Base-by-base conservation (phyloP, 2,797 vertebrate genomes). In the Eutrigla gurnardus region DNA sequence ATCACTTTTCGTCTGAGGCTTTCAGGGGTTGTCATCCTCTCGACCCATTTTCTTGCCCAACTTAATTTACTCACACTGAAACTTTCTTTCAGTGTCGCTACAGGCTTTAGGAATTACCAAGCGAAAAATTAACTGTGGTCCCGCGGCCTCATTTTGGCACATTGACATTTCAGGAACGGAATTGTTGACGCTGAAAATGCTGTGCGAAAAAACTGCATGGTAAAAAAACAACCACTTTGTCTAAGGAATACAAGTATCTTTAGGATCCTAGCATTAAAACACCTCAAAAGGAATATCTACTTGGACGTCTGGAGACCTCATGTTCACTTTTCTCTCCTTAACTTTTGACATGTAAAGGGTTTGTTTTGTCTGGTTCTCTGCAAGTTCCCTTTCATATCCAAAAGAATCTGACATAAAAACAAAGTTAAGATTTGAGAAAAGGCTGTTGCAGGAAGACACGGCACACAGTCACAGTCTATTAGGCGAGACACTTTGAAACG, bases 111-210 rank as follows among this genome's bases (percentile, higher is more conserved):
- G 75, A 87, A 78, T 88, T 75, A 82, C 73, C 70, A 64, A 75
- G 83, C 3, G n/a, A 84, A 81, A 89, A 81, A 82, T 83, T 13
- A 82, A 59, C 71, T 74, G 49, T 54, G 63, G 86, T 81, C 69
- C 57, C 25, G 4, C 36, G 9, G 47, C 72, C 70, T 86, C 68
- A 80, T 70, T 78, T 77, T 78, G 75, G 47, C 82, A 81, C 53
- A 6, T 47, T 90, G 89, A 88, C 84, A 80, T 87, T 90, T 91
- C 83, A 86, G 35, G 86, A 86, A 74, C 76, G 49, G 73, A 81
- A 62, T 65, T 86, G 68, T 86, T 91, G 79, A 83, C 55, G 4
- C 47, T 72, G 71, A 85, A 82, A 45, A 64, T 17, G 33, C 57
- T 53, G 45, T 70, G 47, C 33, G 25, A 25, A 60, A 60, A 59